phyloP scores from a whole-genome alignment of 2,888 invertebrate species.

The Antheraea yamamai region DNA sequence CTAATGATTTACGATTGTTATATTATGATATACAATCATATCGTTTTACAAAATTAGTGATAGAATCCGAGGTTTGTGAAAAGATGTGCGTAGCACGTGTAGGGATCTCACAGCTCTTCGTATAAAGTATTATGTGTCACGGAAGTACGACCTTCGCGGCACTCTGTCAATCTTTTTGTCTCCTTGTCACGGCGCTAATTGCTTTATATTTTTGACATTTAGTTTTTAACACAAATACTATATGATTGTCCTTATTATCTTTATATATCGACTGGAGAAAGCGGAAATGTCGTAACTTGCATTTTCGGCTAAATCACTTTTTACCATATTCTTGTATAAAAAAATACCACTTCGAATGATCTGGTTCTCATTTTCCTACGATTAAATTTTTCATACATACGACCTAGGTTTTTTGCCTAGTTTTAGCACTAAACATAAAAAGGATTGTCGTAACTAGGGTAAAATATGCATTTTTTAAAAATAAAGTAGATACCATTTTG shows the following conservation, averaged over 20 bases:
- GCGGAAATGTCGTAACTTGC: too few species aligned
- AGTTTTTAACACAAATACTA: neutral
- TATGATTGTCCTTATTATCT: neutral
- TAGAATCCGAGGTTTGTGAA: neutral
- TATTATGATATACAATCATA: neutral
- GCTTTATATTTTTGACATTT: conserved; percentile 44
- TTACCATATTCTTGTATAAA: too few species aligned
- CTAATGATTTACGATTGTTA: neutral
- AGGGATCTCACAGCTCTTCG: conserved; percentile 23
- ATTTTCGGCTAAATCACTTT: too few species aligned
- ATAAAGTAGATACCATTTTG: too few species aligned
- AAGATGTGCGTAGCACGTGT: conserved; percentile 27
- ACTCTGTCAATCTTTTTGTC: conserved; percentile 58
- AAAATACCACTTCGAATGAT: too few species aligned
- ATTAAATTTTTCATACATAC: too few species aligned
- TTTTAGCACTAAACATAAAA: too few species aligned
- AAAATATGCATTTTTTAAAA: too few species aligned
- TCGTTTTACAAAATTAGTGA: neutral
- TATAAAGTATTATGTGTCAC: conserved; percentile 57
- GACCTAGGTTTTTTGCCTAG: too few species aligned
- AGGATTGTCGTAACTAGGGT: too few species aligned
- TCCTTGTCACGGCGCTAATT: conserved; percentile 60
- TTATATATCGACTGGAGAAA: too few species aligned
- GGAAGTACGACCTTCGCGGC: conserved; percentile 61
- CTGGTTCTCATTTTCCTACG: too few species aligned